Base-by-base conservation (phyloP, 2,113 vertebrate species). In the Condylura cristata region DNA sequence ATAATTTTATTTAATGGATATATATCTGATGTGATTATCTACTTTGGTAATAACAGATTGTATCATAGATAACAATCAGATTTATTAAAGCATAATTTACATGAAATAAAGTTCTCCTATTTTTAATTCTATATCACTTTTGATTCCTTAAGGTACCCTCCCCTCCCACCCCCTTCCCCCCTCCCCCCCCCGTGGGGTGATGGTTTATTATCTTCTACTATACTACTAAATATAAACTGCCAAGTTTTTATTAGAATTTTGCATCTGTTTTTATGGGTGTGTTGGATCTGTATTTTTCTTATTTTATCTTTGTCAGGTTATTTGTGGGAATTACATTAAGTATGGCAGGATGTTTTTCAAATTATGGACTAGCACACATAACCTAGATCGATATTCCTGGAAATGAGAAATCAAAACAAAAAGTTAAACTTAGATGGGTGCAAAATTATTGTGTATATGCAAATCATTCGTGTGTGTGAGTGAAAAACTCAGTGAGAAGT, bases 391-490 rank as follows among this genome's bases (percentile, higher is more conserved):
- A 2, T 80, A 39, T 80, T 76, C 53, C 61, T 32, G 22, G n/a
- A 30, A 81, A 89, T 34, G 39, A 89, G 12, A 89, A 92, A 88
- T 53, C 37, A 41, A 86, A 84, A 75, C 22, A 80, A 76, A 85
- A 78, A 53, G 48, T 32, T 75, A 71, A 78, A 37, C 7, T 84
- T 17, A 8, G 5, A 3, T 39, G 16, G 10, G 48, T 30, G 11
- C 32, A n/a, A 28, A 88, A 51, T 75, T 41, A 51, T 24, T 66
- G 28, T 39, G 4, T 44, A 2, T 58, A 2, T 61, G 14, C 1
- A 4, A 22, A 22, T 10, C 74, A 26, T 41, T 41, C 17, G 22
- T 28, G 4, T 18, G 14, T 68, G 30, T 39, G 4, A 76, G 13
- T 39, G 6, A 37, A 89, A 91, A 75, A n/a, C n/a, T 81, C 32